Percentiles rank a stretch among this genome's conserved stretches.
phyloP scores from a whole-genome alignment of 1,140 invertebrate species.

The Pseudomyrmex flavicornis region DNA sequence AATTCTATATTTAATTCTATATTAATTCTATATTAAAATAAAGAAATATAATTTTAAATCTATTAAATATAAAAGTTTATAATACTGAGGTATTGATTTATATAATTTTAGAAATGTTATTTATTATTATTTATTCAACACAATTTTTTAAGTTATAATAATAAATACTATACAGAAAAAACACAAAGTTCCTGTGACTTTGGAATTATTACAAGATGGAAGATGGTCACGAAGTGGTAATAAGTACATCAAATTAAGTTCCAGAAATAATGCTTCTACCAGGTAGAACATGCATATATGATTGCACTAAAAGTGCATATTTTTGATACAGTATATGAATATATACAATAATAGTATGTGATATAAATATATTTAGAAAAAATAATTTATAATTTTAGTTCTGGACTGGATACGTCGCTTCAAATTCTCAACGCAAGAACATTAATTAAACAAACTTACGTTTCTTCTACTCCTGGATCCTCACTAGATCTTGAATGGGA shows the following conservation, averaged over 20 bases:
- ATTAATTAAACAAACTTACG: constrained; percentile 79
- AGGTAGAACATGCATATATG: constrained; percentile 66
- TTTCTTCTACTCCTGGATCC: constrained; percentile 85
- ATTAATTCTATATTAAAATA: too few species aligned
- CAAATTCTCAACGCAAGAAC: constrained; percentile 85
- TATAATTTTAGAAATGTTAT: too few species aligned
- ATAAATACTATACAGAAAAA: constrained; percentile 72
- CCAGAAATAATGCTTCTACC: constrained; percentile 75
- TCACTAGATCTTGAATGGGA: constrained; percentile 88
- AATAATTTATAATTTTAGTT: constrained; percentile 72
- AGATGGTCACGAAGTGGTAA: constrained; percentile 81
- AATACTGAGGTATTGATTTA: too few species aligned
- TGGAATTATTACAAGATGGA: constrained; percentile 84
- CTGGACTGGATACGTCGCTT: constrained; percentile 82
- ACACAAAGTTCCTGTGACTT: constrained; percentile 76
- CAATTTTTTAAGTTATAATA: constrained; percentile 12
- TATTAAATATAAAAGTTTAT: too few species aligned
- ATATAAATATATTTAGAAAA: not conserved
- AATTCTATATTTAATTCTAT: too few species aligned
- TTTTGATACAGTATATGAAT: not conserved
- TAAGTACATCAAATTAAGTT: constrained; percentile 83
- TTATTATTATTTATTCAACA: not conserved
- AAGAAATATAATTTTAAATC: too few species aligned
- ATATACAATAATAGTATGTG: not conserved
- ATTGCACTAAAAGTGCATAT: not conserved